Evolutionary conservation across 1,140 invertebrate genomes (phyloP), one percentile per base, ranked within the genome.

Genomic region (Chironomus tepperi): DNA sequence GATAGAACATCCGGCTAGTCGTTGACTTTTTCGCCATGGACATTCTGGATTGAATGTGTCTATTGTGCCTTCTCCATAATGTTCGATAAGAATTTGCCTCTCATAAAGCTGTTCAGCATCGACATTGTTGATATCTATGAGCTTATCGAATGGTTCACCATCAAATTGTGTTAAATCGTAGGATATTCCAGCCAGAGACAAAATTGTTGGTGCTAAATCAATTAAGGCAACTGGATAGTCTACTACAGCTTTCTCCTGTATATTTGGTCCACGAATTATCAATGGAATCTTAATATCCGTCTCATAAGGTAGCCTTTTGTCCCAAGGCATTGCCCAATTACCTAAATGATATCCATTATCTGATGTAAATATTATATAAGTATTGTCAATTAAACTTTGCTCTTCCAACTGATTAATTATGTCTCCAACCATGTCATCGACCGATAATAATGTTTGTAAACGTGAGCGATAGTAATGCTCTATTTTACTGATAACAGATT

Each of bases 291-390:
- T 86, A 43, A 95, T 91, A 79, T 97, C 95, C 3, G 92, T 90
- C 79, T 97, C 93, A 80, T 97, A 97, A 0, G 92, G 90, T 77
- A 95, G 92, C 19, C 94, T 84, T 80, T 97, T 97, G 81, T 96
- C 95, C 79, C 89, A 89, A 0, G 94, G 90, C 83, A 94, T 86
- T 21, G 90, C 88, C 82, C 94, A 95, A 83, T 96, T 93, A 70
- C 93, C 93, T 78, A 95, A 84, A 84, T 96, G 94, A 83, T 90
- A 96, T 73, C 94, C 94, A 84, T 96, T 95, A 80, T 97, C 94
- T 0, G 93, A 95, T 0, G 93, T 91, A 77, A 90, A 93, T 72
- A 96, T 88, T 0, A 96, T 79, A 79, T 91, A 94, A 3, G 94
- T 96, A 77, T 92, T 86, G 6, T 92, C 81, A 7, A 94, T 79